Conservation (phyloP, 1,140 invertebrate genomes). For the Panulirus ornatus region DNA sequence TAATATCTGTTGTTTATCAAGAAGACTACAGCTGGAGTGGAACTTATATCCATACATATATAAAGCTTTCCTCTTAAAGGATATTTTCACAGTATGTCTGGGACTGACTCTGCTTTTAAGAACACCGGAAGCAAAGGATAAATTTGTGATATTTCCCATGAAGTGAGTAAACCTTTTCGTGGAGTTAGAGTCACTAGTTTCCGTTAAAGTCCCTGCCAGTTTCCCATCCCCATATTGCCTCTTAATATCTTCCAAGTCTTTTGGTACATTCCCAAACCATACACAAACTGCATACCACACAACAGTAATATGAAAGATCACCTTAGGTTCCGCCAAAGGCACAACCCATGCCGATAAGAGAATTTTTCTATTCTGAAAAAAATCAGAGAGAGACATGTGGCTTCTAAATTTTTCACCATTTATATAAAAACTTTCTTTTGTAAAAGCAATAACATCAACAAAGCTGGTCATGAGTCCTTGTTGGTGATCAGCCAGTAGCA, state of each 20-base stretch:
- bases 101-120: constrained; percentile 18
- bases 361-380: constrained; percentile 47
- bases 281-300: constrained; percentile 45
- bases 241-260: constrained; percentile 32
- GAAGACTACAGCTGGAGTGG: constrained; percentile 19
- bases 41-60: constrained; percentile 47
- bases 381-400: constrained; percentile 28
- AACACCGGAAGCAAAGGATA: constrained; percentile 30
- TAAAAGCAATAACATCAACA: constrained; percentile 54
- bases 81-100: constrained; percentile 34
- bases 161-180: constrained; percentile 41
- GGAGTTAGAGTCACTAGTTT: background rate
- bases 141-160: constrained; percentile 26
- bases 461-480: constrained; percentile 55
- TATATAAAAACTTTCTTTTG: constrained; percentile 51
- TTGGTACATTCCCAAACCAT: constrained; percentile 26
- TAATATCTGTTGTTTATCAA: constrained; percentile 25
- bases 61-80: constrained; percentile 38
- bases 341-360: constrained; percentile 52
- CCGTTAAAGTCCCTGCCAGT: background rate
- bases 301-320: constrained; percentile 53
- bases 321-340: constrained; percentile 32
- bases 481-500: constrained; percentile 26
- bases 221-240: background rate
- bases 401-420: constrained; percentile 51